A percentile compares a stretch with the other conserved stretches of the same genome.
phyloP scores from a whole-genome alignment of 2,888 invertebrate species.

The Saturnia pavonia region DNA sequence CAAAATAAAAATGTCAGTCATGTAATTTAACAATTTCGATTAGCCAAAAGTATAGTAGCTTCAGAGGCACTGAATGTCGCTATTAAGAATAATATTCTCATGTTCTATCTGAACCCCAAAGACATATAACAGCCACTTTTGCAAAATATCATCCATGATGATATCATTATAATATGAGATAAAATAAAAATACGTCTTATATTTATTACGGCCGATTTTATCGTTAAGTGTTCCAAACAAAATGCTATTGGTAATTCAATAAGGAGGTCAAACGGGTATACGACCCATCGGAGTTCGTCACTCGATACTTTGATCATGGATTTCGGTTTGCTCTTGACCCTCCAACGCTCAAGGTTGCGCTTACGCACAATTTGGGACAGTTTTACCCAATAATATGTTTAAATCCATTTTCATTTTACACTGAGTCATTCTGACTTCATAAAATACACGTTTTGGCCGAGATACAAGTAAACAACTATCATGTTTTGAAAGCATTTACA shows the following conservation, averaged over 20 bases:
- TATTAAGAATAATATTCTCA: neutral
- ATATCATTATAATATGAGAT: neutral
- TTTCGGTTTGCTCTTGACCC: neutral
- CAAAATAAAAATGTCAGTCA: too few species aligned
- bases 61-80: neutral
- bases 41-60: neutral
- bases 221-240: neutral
- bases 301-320: neutral
- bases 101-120: neutral
- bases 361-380: neutral
- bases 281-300: neutral
- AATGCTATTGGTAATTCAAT: neutral
- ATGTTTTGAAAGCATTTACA: neutral
- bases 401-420: neutral
- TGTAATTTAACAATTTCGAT: neutral
- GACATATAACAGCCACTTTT: too few species aligned
- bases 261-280: neutral
- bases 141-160: neutral
- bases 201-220: neutral
- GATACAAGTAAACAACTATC: neutral
- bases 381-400: neutral
- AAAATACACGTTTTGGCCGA: neutral
- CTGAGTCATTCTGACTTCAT: neutral
- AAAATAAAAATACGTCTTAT: neutral
- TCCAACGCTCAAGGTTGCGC: neutral